phyloP scores from a whole-genome alignment of 2,888 invertebrate genomes.

The Stenodema calcarata region DNA sequence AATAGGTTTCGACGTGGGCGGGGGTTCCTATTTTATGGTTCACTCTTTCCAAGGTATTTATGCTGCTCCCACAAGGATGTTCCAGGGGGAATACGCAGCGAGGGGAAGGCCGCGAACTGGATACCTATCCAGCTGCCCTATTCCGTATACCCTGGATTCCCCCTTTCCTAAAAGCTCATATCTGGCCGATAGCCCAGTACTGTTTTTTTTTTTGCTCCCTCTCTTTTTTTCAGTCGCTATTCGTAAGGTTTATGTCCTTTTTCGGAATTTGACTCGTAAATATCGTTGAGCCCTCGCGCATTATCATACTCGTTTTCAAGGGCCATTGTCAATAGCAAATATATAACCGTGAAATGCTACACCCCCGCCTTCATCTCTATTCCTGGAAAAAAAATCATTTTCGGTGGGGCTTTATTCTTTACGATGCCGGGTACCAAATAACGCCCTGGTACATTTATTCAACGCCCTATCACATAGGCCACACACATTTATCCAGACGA shows the following conservation, averaged over 20 bases:
- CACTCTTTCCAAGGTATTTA: conserved; percentile 28
- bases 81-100: not conserved
- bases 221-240: not conserved
- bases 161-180: not conserved
- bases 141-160: not conserved
- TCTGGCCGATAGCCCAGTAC: conserved; percentile 33
- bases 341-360: conserved; percentile 1
- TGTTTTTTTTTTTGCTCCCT: not conserved
- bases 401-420: not conserved
- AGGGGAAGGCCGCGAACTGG: not conserved
- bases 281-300: conserved; percentile 24
- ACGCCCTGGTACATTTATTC: not conserved
- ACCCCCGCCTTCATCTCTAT: not conserved
- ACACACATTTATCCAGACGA: too few relatives aligned
- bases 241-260: conserved; percentile 12
- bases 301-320: conserved; percentile 27
- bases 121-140: not conserved
- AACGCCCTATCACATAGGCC: not conserved
- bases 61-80: conserved; percentile 10
- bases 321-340: conserved; percentile 17
- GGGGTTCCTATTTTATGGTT: conserved; percentile 30
- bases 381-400: not conserved
- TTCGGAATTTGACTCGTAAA: conserved; percentile 34
- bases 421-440: not conserved
- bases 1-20: not conserved